phyloP scores from a whole-genome alignment of 1,140 invertebrate species.

The Planococcus citri region DNA sequence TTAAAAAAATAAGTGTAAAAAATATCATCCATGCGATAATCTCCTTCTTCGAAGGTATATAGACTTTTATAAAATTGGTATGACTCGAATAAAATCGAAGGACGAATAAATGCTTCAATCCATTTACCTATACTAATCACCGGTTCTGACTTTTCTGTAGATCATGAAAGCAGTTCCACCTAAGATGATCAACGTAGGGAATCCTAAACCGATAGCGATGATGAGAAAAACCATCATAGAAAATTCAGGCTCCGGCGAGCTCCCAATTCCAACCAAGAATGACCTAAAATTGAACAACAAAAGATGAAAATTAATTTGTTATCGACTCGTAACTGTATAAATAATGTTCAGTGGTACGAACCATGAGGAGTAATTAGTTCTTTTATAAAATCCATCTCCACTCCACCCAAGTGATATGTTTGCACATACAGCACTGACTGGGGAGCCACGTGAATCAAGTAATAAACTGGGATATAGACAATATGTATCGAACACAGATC shows the following conservation, averaged over 20 bases:
- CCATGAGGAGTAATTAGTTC: constrained; percentile 47
- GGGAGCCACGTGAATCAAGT: background rate
- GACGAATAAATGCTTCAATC: background rate
- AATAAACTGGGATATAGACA: background rate
- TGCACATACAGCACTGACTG: constrained; percentile 35
- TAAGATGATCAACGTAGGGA: constrained; percentile 43
- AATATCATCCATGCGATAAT: no score
- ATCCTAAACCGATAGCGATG: constrained; percentile 45
- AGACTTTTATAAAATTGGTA: background rate
- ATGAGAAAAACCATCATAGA: constrained; percentile 48
- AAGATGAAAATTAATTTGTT: background rate
- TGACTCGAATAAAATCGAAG: background rate
- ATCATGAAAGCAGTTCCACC: constrained; percentile 30
- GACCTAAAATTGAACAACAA: constrained; percentile 43
- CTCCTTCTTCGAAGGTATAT: no score
- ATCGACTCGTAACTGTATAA: no score
- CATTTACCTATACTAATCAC: background rate
- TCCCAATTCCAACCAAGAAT: constrained; percentile 45
- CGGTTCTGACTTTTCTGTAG: background rate
- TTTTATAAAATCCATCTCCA: constrained; percentile 47
- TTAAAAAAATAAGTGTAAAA: no score
- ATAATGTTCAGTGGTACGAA: constrained; percentile 32
- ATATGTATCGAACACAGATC: no score
- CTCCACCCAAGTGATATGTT: constrained; percentile 46
- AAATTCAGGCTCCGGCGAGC: constrained; percentile 43